Base-by-base conservation (phyloP, 2,888 invertebrate genomes). In the Meganola albula region DNA sequence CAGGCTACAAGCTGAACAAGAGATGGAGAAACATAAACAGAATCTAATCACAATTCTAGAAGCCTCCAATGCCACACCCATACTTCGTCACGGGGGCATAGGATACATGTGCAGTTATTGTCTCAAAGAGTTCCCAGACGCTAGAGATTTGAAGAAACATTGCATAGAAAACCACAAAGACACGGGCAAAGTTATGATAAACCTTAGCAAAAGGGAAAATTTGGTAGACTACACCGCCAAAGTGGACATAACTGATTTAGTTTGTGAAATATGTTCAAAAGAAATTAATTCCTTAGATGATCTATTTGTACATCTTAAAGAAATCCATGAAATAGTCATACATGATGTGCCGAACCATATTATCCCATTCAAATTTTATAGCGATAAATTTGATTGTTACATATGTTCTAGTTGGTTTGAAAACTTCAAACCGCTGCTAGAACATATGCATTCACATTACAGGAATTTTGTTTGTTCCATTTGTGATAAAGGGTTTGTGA, bases 381-480 rank as follows among this genome's bases (percentile, higher is more conserved):
- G 43, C 23, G 56, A 55, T 10, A 32, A 32, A 2, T 28, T 53
- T 1, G 30, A 20, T 14, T 53, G 53, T 12, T 34, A 55, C n/a
- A 44, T 39, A n/a, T 55, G 53, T 24, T 30, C 37, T 5, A 40
- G 43, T 4, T 21, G 37, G 0, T 53, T 41, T 3, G 41, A 53
- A 10, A 55, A 37, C 12, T 53, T 53, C 10, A 48, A 69, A 37
- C 55, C 61, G 10, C 43, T 80, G 3, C 49, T 69, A 2, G 71
- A 75, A n/a, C 80, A 80, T 22, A 79, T 80, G 78, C 71, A 76
- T 18, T 45, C 57, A 0, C 82, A 82, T 34, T 76, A 69, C 27
- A 61, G 70, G 27, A 80, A 80, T 40, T 76, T 63, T 20, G 46
- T 71, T 1, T 82, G 80, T 24, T 62, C 67, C 2, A 53, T 61